A percentile compares a stretch with the other conserved stretches of the same genome.
phyloP scores from a whole-genome alignment of 2,113 vertebrate species.

The Myrmophylax atrothorax region DNA sequence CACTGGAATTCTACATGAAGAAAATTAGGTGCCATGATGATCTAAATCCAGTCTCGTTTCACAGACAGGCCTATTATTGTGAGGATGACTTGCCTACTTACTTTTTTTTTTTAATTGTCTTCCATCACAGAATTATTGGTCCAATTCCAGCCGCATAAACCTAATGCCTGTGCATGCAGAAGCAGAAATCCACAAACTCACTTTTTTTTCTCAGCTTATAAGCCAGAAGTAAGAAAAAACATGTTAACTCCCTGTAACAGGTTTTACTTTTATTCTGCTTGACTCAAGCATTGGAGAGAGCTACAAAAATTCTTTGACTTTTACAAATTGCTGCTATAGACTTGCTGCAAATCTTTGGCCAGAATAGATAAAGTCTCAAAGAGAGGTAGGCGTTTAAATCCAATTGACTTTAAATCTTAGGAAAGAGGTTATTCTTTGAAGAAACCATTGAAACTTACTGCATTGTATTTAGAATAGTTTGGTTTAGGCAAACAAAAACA shows the following conservation, averaged over 20 bases:
- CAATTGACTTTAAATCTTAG: background rate
- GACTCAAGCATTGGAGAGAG: background rate
- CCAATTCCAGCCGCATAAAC: background rate
- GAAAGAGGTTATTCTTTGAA: background rate
- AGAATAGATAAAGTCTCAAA: background rate
- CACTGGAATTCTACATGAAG: background rate
- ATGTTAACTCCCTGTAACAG: accelerated
- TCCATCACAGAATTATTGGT: accelerated
- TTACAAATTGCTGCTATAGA: background rate
- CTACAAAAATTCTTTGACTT: background rate
- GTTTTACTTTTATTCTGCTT: background rate
- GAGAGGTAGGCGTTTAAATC: background rate
- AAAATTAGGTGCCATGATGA: background rate
- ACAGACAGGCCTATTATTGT: background rate
- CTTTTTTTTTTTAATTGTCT: background rate
- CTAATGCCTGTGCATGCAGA: background rate
- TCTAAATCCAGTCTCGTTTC: background rate
- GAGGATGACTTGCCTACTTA: background rate
- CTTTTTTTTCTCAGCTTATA: background rate
- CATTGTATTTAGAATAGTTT: background rate
- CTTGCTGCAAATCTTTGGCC: background rate
- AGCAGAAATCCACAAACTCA: background rate
- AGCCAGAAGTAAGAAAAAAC: background rate
- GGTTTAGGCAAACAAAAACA: background rate
- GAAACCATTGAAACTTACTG: background rate